These are phyloP conservation scores for Pristionchus fissidentatus DNA, from an alignment of 2,888 invertebrate species.

Conservation along the genomic window DNA sequence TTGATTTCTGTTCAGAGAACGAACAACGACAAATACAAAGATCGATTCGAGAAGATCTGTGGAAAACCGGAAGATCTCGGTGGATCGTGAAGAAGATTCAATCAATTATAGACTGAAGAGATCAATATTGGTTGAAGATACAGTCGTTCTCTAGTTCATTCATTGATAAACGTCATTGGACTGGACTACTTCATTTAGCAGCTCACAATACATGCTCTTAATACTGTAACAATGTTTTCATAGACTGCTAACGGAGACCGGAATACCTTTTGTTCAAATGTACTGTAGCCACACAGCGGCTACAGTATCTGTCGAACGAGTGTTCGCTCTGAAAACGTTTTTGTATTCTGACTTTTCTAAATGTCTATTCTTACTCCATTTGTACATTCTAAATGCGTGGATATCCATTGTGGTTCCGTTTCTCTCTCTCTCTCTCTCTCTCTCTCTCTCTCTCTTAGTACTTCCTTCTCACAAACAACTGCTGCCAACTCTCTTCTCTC, in stretches of 20 bases:
- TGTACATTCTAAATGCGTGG: no score
- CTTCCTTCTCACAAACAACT: not conserved
- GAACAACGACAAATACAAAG: slow-evolving; percentile 4
- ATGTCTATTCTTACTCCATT: no score
- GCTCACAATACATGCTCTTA: no score
- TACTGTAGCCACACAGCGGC: not conserved
- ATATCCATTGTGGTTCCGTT: no score
- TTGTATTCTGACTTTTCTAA: no score
- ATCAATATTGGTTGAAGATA: no score
- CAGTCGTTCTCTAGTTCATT: not conserved
- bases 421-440: not conserved
- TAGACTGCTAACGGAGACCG: not conserved
- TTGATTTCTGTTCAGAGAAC: slow-evolving; percentile 35
- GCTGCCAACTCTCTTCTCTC: not conserved
- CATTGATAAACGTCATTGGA: no score
- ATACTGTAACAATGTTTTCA: not conserved
- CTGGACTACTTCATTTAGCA: no score
- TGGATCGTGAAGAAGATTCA: not conserved
- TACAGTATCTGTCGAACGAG: not conserved
- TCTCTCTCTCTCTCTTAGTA: not conserved
- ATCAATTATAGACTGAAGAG: no score
- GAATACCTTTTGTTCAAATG: not conserved
- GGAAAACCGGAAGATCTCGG: not conserved
- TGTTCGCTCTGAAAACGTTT: no score
- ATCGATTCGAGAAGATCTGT: slow-evolving; percentile 11